Conservation (phyloP, 2,888 invertebrate species). For the Polydesmus complanatus region DNA sequence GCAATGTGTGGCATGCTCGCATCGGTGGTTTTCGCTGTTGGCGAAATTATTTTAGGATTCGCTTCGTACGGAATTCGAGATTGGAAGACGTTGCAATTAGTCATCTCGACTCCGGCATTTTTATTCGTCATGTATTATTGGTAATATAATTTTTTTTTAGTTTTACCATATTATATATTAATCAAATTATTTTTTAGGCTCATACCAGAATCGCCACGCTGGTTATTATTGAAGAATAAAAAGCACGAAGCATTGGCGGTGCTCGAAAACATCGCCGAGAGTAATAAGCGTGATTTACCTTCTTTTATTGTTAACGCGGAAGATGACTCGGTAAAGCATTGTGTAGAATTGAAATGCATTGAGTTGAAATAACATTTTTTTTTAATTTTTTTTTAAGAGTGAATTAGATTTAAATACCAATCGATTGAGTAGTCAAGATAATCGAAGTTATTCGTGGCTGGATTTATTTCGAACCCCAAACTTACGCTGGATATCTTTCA, state of each 20-base stretch:
- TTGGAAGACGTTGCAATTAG: slow-evolving; percentile 53
- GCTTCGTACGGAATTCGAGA: slow-evolving; percentile 50
- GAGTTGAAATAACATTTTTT: too few species aligned
- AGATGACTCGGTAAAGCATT: background rate
- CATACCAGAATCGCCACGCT: slow-evolving; percentile 53
- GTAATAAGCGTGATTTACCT: slow-evolving; percentile 13
- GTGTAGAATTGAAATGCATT: background rate
- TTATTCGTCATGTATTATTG: slow-evolving; percentile 7
- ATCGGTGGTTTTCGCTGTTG: slow-evolving; percentile 55
- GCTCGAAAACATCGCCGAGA: slow-evolving; percentile 40
- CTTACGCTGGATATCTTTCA: slow-evolving; percentile 15
- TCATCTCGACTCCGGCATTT: slow-evolving; percentile 44
- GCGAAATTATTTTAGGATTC: slow-evolving; percentile 47
- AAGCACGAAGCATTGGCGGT: slow-evolving; percentile 43
- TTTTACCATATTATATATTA: background rate
- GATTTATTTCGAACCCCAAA: slow-evolving; percentile 15
- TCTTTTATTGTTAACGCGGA: background rate
- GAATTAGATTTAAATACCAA: background rate
- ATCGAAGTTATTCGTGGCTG: background rate
- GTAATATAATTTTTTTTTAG: background rate
- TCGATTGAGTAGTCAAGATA: background rate
- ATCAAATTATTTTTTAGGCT: slow-evolving; percentile 29
- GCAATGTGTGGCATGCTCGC: slow-evolving; percentile 48
- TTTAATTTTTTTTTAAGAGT: too few species aligned
- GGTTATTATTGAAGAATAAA: slow-evolving; percentile 52